These are phyloP conservation scores for Eublepharis macularius DNA, from an alignment of 2,113 vertebrate genomes.

Conservation along the genomic window DNA sequence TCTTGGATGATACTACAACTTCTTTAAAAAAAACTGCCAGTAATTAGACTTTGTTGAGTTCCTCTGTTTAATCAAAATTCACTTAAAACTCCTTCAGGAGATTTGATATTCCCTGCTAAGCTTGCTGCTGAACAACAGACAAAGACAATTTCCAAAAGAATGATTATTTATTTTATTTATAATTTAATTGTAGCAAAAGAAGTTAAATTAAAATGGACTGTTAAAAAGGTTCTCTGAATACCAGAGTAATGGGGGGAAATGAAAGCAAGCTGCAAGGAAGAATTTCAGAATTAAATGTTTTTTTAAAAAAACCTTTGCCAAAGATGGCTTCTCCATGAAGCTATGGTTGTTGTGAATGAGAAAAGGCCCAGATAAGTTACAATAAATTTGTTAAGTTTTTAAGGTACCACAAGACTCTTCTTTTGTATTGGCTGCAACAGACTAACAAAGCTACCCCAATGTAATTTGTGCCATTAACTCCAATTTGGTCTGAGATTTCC, in stretches of 20 bases:
- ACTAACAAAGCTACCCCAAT: too few species aligned
- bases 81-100: constrained; percentile 47
- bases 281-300: not conserved
- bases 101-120: constrained; percentile 36
- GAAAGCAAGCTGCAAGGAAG: not conserved
- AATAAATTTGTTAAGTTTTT: too few species aligned
- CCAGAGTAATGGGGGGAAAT: not conserved
- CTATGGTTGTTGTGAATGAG: too few species aligned
- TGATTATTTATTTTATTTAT: constrained; percentile 14
- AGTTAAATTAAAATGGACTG: not conserved
- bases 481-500: not conserved
- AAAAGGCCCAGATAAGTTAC: too few species aligned
- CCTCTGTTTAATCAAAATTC: constrained; percentile 60
- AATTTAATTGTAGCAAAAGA: constrained; percentile 33
- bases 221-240: not conserved
- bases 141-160: constrained; percentile 18
- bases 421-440: too few species aligned
- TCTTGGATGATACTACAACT: constrained; percentile 28
- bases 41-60: constrained; percentile 63
- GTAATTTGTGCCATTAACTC: too few species aligned
- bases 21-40: constrained; percentile 20
- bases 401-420: too few species aligned
- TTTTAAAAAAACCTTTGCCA: not conserved
- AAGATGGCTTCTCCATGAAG: not conserved
- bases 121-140: constrained; percentile 23